phyloP scores from a whole-genome alignment of 2,888 invertebrate species.

The Imbricaverruca yamaguchii region DNA sequence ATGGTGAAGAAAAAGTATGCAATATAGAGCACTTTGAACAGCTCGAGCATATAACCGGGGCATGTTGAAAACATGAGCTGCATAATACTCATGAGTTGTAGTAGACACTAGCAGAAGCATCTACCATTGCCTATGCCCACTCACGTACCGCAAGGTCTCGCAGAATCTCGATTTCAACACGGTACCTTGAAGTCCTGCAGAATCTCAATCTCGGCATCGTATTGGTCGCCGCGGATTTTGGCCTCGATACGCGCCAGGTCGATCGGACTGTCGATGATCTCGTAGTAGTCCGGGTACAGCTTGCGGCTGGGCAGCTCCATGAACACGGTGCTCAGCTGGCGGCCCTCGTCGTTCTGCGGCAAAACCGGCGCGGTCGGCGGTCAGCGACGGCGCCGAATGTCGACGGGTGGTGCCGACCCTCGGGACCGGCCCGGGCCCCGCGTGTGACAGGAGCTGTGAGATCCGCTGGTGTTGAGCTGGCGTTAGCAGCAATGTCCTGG shows the following conservation, averaged over 20 bases:
- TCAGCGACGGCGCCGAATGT: too few species aligned
- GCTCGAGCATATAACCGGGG: too few species aligned
- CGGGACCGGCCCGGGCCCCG: too few species aligned
- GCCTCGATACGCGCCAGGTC: constrained; percentile 89
- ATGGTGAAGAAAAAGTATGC: too few species aligned
- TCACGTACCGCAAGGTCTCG: background rate
- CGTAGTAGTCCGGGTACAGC: constrained; percentile 90
- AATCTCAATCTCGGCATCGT: constrained; percentile 52
- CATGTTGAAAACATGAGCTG: too few species aligned
- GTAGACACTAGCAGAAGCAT: background rate
- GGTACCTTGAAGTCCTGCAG: constrained; percentile 53
- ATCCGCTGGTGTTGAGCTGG: too few species aligned
- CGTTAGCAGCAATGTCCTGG: too few species aligned
- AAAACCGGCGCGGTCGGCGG: too few species aligned
- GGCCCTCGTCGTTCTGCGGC: constrained; percentile 44
- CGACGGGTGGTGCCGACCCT: too few species aligned
- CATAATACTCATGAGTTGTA: too few species aligned
- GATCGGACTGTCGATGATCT: constrained; percentile 85
- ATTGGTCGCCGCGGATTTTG: constrained; percentile 70
- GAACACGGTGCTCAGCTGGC: constrained; percentile 82
- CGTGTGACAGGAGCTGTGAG: too few species aligned
- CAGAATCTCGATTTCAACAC: background rate
- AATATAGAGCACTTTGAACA: too few species aligned
- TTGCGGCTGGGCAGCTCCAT: constrained; percentile 95
- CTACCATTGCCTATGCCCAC: background rate